Conservation (phyloP, 2,797 vertebrate species). For the Helicolenus hilgendorfi region DNA sequence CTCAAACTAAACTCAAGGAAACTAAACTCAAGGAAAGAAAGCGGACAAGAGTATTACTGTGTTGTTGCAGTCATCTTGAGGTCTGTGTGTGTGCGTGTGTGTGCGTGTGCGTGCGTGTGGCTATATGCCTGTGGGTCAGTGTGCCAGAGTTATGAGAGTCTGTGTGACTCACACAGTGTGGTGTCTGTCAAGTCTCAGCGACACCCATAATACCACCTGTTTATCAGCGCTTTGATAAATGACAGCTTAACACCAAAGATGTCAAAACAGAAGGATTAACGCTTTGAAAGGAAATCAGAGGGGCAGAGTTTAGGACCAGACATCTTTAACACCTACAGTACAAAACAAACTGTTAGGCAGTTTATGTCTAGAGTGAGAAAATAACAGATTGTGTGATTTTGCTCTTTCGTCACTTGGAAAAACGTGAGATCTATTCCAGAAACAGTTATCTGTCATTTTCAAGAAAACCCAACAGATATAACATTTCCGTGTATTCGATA, state of each 20-base stretch:
- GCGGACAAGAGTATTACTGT: not conserved
- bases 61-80: not conserved
- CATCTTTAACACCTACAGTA: not conserved
- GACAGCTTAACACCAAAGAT: slow-evolving; percentile 48
- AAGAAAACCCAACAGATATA: not conserved
- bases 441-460: not conserved
- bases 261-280: slow-evolving; percentile 55
- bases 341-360: not conserved
- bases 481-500: not conserved
- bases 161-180: slow-evolving; percentile 32
- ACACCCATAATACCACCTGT: slow-evolving; percentile 57
- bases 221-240: slow-evolving; percentile 48
- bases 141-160: slow-evolving; percentile 25
- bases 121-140: slow-evolving; percentile 38
- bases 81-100: not conserved
- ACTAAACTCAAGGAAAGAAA: not conserved
- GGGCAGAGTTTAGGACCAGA: not conserved
- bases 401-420: not conserved
- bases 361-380: not conserved
- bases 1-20: not conserved
- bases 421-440: not conserved
- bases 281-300: slow-evolving; percentile 10
- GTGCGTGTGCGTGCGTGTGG: not conserved
- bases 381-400: not conserved
- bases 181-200: slow-evolving; percentile 45